These are phyloP conservation scores for Hyperoplus lanceolatus DNA, from an alignment of 2,797 vertebrate species.

Conservation along the genomic window DNA sequence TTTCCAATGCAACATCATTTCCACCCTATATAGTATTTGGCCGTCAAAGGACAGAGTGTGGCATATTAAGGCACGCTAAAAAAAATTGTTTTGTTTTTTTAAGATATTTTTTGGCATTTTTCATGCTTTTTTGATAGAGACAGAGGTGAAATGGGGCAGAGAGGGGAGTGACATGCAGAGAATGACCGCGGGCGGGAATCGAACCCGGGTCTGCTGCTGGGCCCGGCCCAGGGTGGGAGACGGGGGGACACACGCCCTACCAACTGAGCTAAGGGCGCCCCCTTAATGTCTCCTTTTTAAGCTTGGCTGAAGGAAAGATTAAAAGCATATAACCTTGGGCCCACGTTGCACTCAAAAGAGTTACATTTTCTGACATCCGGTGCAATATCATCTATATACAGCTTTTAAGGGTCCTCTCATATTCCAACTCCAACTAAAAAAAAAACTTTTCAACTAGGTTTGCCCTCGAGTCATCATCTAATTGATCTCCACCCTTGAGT, in stretches of 20 bases:
- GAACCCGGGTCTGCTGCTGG: too few relatives aligned
- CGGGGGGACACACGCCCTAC: too few relatives aligned
- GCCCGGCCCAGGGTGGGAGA: too few relatives aligned
- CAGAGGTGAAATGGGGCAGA: too few relatives aligned
- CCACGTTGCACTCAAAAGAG: constrained; percentile 39
- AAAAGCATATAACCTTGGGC: constrained; percentile 51
- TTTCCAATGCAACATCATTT: constrained; percentile 32
- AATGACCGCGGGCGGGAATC: too few relatives aligned
- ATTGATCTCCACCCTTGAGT: constrained; percentile 47
- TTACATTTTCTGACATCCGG: constrained; percentile 49
- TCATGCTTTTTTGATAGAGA: too few relatives aligned
- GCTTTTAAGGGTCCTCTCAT: constrained; percentile 47
- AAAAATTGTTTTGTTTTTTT: neutral
- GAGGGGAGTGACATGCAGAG: too few relatives aligned
- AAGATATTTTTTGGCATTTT: too few relatives aligned
- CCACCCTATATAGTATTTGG: constrained; percentile 24
- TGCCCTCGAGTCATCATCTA: constrained; percentile 55
- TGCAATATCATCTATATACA: constrained; percentile 50
- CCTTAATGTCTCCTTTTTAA: constrained; percentile 43
- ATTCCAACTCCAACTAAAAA: constrained; percentile 26
- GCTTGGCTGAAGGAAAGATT: constrained; percentile 39
- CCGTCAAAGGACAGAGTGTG: constrained; percentile 35
- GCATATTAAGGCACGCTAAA: constrained; percentile 47
- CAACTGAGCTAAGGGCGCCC: too few relatives aligned
- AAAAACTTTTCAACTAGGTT: constrained; percentile 29